A percentile compares a stretch with the other conserved stretches of the same genome.
Evolutionary conservation across 1,140 invertebrate genomes (phyloP).

Genomic region (Cylas formicarius): DNA sequence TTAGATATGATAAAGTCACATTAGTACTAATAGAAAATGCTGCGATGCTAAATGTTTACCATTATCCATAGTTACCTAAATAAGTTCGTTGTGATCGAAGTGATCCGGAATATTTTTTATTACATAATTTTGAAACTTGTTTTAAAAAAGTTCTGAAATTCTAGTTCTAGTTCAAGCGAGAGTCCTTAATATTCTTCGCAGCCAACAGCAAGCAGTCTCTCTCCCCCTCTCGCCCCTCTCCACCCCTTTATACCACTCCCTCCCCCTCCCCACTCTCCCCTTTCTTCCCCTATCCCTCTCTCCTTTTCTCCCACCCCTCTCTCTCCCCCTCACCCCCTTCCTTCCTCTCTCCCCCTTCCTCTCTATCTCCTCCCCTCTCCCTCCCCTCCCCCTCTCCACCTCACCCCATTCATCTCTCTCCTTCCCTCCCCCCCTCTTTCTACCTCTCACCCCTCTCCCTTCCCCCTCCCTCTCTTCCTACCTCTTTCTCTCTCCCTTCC

Average conservation of each 20-base stretch:
- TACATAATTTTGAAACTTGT: too few species aligned
- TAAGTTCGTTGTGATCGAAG: too few species aligned
- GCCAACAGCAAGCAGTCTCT: too few species aligned
- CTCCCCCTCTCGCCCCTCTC: not conserved
- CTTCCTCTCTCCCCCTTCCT: not conserved
- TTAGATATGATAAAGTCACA: too few species aligned
- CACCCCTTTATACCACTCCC: not conserved
- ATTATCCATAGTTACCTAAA: too few species aligned
- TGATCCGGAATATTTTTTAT: too few species aligned
- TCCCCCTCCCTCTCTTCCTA: not conserved
- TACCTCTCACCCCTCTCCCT: not conserved
- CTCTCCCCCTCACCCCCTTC: not conserved
- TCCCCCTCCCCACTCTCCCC: not conserved
- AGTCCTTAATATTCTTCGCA: too few species aligned
- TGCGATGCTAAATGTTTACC: too few species aligned
- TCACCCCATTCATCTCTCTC: not conserved
- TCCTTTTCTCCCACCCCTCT: not conserved
- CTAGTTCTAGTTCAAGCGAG: too few species aligned
- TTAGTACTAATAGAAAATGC: too few species aligned
- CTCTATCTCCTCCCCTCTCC: too few species aligned
- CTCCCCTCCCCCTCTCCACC: not conserved
- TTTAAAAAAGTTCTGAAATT: too few species aligned
- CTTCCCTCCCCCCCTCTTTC: not conserved
- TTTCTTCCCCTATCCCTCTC: conserved; percentile 1
- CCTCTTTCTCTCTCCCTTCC: not conserved